Evolutionary conservation across 2,113 vertebrate species (phyloP), one percentile per base, ranked within the genome.

Genomic region (Glaucidium brasilianum): DNA sequence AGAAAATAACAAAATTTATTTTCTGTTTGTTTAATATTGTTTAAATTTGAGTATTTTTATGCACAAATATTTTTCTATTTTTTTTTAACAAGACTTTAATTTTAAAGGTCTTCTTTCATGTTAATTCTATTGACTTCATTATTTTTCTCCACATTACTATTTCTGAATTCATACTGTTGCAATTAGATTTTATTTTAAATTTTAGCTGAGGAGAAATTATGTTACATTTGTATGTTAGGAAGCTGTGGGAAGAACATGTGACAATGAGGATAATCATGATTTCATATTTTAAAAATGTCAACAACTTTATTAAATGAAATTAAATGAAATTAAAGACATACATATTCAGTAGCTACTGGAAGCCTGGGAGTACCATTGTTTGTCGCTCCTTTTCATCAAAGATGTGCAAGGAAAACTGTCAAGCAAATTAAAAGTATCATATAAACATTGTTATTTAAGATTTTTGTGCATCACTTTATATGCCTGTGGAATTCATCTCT

Each of bases 1-100:
- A 95, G 77, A 97, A 96, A 97, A 84, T 83, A 95, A 83, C 66
- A 95, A 96, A 96, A 95, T 93, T 94, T 85, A 47, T 85, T 96
- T 97, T 89, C 88, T 96, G 62, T 94, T 97, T 97, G 76, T 80
- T 50, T 94, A 9, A 49, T 83, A 59, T 68, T 96, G 45, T 87
- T 95, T 92, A 64, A 94, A 68, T 26, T 45, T 89, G 29, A 62
- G 14, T 88, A 34, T 30, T 84, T 78, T 73, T 49, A 72, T 73
- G 22, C n/a, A 64, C 15, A 73, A 85, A 49, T 1, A 52, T 68
- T 78, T 72, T 43, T 58, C 29, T 76, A n/a, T 30, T 71, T 39
- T 82, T 90, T 90, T 85, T 32, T 34, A 49, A 60, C 4, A 55
- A 15, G 21, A 64, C 7, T 92, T 94, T 63, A 80, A 55, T 45